Conservation (phyloP, 2,113 vertebrate species). For the Odobenus rosmarus region DNA sequence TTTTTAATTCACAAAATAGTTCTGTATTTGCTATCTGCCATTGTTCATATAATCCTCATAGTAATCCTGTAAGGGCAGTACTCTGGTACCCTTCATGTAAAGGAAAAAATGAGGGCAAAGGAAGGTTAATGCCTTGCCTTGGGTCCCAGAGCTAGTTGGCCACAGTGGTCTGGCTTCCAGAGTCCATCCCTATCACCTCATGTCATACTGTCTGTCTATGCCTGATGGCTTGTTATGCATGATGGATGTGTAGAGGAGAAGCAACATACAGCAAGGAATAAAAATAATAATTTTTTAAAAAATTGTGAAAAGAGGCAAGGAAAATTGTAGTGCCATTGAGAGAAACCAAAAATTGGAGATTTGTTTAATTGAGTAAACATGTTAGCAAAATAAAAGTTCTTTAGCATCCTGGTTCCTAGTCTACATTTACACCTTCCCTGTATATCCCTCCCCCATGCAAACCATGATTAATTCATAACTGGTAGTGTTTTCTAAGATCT, state of each 20-base stretch:
- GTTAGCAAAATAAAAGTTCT: neutral
- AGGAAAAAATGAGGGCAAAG: neutral
- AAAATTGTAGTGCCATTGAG: neutral
- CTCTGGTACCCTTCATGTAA: accelerated
- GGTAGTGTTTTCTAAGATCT: neutral
- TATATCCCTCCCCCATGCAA: accelerated
- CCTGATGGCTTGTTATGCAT: accelerated
- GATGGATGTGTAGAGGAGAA: accelerated
- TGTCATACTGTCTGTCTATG: accelerated
- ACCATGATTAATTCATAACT: no score
- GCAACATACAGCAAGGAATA: neutral
- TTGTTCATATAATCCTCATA: neutral
- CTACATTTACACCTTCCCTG: accelerated
- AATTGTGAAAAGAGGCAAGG: neutral
- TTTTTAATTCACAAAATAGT: neutral
- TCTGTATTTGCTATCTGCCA: neutral
- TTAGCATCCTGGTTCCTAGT: neutral
- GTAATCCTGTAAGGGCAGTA: accelerated
- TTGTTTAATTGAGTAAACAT: neutral
- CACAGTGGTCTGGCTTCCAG: neutral
- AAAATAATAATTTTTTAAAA: neutral
- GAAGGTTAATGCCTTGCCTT: neutral
- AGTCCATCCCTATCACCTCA: no score
- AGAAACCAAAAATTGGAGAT: neutral
- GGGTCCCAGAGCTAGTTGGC: accelerated